Conservation (phyloP, 2,797 vertebrate genomes). For the Apogon talboti region DNA sequence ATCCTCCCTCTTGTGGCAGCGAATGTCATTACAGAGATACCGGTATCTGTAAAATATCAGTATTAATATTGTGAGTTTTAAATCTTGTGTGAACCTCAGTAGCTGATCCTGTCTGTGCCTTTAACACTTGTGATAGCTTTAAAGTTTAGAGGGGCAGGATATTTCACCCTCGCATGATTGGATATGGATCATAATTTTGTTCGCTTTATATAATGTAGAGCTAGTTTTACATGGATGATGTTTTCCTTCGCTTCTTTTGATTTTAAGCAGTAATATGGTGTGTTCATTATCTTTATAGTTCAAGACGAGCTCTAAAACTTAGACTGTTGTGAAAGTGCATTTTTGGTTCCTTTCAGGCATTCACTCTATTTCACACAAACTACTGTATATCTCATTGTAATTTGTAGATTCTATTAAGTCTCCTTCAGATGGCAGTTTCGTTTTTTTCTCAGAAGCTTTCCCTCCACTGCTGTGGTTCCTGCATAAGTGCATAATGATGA, state of each 20-base stretch:
- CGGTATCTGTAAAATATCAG: slow-evolving; percentile 1
- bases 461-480: slow-evolving; percentile 28
- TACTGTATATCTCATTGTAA: not conserved
- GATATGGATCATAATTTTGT: no score
- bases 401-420: slow-evolving; percentile 9
- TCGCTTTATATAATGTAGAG: no score
- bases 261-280: no score
- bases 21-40: slow-evolving; percentile 36
- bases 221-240: no score
- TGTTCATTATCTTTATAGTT: not conserved
- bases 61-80: not conserved
- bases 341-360: not conserved
- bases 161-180: no score
- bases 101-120: not conserved
- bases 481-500: slow-evolving; percentile 44
- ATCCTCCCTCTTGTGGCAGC: slow-evolving; percentile 72
- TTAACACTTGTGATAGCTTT: not conserved
- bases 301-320: not conserved
- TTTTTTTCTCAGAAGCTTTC: slow-evolving; percentile 45
- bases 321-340: not conserved
- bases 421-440: slow-evolving; percentile 11
- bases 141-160: not conserved
- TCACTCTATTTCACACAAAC: slow-evolving; percentile 7
- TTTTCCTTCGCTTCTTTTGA: no score
- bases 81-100: slow-evolving; percentile 2